These are phyloP conservation scores for Trachelipus rathkii DNA, from an alignment of 1,140 invertebrate genomes.

Conservation along the genomic window DNA sequence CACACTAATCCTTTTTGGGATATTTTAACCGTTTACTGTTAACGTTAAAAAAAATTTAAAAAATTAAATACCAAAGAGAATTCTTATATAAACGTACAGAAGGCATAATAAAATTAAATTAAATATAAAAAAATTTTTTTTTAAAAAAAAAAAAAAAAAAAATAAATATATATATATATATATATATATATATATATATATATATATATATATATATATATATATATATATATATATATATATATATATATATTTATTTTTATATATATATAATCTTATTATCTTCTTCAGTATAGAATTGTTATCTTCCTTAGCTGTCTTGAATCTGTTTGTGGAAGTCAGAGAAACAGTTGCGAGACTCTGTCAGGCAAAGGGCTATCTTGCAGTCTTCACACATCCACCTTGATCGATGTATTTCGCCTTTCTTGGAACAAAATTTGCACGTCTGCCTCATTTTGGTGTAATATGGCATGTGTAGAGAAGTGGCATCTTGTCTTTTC, in stretches of 20 bases:
- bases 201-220: background rate
- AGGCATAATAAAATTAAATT: background rate
- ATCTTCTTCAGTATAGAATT: no score
- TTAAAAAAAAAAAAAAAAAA: background rate
- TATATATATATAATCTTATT: background rate
- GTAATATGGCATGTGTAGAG: background rate
- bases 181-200: background rate
- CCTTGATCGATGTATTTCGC: slow-evolving; percentile 16
- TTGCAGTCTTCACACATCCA: slow-evolving; percentile 26
- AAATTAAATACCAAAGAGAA: background rate
- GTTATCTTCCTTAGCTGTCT: no score
- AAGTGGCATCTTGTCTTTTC: background rate
- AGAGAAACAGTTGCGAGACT: background rate
- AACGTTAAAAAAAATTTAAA: background rate
- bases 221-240: background rate
- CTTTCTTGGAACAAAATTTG: slow-evolving; percentile 24
- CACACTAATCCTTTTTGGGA: background rate
- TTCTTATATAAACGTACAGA: no score
- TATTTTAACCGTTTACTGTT: background rate
- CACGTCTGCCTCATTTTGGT: slow-evolving; percentile 12
- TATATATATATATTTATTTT: background rate
- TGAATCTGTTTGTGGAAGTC: background rate
- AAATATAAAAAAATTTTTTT: background rate
- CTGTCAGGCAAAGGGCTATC: slow-evolving; percentile 51
- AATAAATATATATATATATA: background rate